Evolutionary conservation across 2,113 vertebrate genomes (phyloP).

Genomic region (Scopus umbretta): DNA sequence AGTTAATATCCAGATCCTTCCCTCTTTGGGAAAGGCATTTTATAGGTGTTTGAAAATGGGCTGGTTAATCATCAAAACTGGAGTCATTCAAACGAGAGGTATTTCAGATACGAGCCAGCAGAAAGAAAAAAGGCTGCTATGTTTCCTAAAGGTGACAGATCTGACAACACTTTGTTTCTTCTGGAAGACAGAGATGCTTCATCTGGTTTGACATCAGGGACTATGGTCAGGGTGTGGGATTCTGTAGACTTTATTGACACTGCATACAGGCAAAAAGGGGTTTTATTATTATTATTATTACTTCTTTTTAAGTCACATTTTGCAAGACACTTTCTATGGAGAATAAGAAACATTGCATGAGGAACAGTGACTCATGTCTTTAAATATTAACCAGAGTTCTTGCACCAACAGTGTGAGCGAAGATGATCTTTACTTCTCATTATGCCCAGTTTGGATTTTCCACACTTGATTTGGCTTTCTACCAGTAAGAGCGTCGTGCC

Average conservation of each 20-base stretch:
- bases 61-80: slow-evolving; percentile 39
- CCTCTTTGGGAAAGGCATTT: not conserved
- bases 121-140: not conserved
- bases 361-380: not conserved
- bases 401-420: not conserved
- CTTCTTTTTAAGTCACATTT: not conserved
- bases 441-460: not conserved
- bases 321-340: not conserved
- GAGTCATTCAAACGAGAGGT: not conserved
- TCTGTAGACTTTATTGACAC: not conserved
- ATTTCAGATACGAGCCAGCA: not conserved
- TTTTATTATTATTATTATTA: not conserved
- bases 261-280: not conserved
- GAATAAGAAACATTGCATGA: not conserved
- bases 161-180: not conserved
- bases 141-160: slow-evolving; percentile 5
- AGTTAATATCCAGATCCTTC: not conserved
- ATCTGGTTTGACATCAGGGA: not conserved
- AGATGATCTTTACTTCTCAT: slow-evolving; percentile 51
- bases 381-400: slow-evolving; percentile 33
- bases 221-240: not conserved
- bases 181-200: not conserved
- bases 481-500: not conserved
- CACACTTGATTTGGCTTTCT: slow-evolving; percentile 4
- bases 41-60: not conserved